A percentile compares a stretch with the other conserved stretches of the same genome.
phyloP scores from a whole-genome alignment of 2,113 vertebrate genomes.

The Mastomys natalensis region DNA sequence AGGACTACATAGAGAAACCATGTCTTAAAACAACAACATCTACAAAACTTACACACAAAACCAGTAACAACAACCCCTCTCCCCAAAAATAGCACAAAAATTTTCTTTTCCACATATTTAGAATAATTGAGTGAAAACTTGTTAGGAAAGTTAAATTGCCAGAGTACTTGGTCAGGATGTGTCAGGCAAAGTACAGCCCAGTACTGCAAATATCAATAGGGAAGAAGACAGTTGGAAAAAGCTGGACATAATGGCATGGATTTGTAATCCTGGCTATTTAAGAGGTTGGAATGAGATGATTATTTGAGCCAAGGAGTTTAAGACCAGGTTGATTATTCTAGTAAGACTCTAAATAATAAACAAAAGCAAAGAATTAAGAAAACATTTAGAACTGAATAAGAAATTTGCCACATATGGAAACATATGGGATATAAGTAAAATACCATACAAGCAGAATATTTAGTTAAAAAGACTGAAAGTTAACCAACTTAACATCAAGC shows the following conservation, averaged over 20 bases:
- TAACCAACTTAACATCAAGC: neutral
- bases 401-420: neutral
- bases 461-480: neutral
- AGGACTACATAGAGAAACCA: neutral
- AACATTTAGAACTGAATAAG: neutral
- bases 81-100: neutral
- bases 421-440: neutral
- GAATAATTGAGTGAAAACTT: constrained; percentile 51
- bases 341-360: neutral
- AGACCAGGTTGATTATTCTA: neutral
- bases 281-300: neutral
- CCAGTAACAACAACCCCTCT: no score
- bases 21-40: neutral
- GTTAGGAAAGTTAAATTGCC: constrained; percentile 10
- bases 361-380: neutral
- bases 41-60: no score
- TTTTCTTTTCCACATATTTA: neutral
- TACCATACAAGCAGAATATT: neutral
- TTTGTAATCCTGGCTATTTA: neutral
- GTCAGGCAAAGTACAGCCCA: neutral
- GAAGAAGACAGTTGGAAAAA: no score
- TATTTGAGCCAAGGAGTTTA: neutral
- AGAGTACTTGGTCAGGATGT: neutral
- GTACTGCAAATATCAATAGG: neutral
- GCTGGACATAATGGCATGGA: neutral